phyloP scores from a whole-genome alignment of 1,140 invertebrate genomes.

The Lucilia cuprina region DNA sequence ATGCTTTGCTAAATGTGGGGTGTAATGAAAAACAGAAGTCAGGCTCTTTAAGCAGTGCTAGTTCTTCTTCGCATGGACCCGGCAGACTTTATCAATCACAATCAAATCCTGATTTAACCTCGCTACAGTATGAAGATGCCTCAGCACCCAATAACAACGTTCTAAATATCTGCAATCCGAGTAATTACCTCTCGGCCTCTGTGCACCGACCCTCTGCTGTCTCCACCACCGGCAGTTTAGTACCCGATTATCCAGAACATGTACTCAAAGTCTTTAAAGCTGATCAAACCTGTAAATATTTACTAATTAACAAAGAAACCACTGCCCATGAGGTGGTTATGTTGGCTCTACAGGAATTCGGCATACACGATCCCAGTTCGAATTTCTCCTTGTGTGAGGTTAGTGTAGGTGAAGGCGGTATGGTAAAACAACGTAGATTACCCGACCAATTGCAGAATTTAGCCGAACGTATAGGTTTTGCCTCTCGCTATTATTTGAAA shows the following conservation, averaged over 20 bases:
- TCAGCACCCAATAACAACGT: conserved; percentile 8
- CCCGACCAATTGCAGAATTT: conserved; percentile 95
- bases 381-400: conserved; percentile 96
- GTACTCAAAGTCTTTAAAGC: conserved; percentile 96
- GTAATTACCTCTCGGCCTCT: conserved; percentile 51
- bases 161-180: conserved; percentile 34
- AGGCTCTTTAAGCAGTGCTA: conserved; percentile 12
- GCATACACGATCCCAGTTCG: conserved; percentile 90
- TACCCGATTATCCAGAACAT: conserved; percentile 90
- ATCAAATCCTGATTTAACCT: conserved; percentile 88
- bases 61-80: conserved; percentile 48
- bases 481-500: conserved; percentile 94
- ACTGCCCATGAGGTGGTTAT: conserved; percentile 98
- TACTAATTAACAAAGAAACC: conserved; percentile 97
- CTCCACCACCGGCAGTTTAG: conserved; percentile 50
- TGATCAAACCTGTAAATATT: conserved; percentile 97
- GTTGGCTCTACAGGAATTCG: conserved; percentile 95
- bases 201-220: conserved; percentile 53
- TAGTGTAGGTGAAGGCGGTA: conserved; percentile 89
- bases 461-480: conserved; percentile 90
- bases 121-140: conserved; percentile 75
- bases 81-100: conserved; percentile 79
- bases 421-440: conserved; percentile 94
- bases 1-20: conserved; percentile 48
- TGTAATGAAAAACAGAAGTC: conserved; percentile 33